These are phyloP conservation scores for Atethmia centrago DNA, from an alignment of 2,888 invertebrate species.

Conservation along the genomic window DNA sequence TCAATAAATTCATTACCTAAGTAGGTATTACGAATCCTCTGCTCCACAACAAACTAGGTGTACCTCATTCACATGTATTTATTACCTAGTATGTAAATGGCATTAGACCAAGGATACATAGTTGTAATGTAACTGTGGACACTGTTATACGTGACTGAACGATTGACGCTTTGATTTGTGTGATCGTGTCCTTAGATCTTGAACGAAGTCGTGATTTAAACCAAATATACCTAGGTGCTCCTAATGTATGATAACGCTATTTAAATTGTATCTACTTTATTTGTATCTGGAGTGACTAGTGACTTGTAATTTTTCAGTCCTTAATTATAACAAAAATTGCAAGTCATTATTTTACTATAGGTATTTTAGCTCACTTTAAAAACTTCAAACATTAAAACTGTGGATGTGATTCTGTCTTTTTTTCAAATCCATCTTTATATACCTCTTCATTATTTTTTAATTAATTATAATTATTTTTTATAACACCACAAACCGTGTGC, in stretches of 20 bases:
- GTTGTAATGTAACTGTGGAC: conserved; percentile 50
- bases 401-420: no score
- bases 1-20: neutral
- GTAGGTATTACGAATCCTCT: neutral
- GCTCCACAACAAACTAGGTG: neutral
- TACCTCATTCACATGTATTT: conserved; percentile 22
- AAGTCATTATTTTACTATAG: neutral
- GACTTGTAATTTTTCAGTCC: no score
- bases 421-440: neutral
- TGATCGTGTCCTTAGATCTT: conserved; percentile 26
- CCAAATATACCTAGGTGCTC: neutral
- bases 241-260: conserved; percentile 25
- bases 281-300: neutral
- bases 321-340: neutral
- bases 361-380: neutral
- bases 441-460: neutral
- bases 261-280: neutral
- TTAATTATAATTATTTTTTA: no score
- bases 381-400: no score
- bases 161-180: conserved; percentile 37
- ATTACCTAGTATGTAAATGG: conserved; percentile 36
- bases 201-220: conserved; percentile 15
- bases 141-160: conserved; percentile 48
- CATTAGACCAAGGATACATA: conserved; percentile 52
- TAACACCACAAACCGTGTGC: no score